Conservation (phyloP, 1,140 invertebrate species). For the Drosophila parvula region DNA sequence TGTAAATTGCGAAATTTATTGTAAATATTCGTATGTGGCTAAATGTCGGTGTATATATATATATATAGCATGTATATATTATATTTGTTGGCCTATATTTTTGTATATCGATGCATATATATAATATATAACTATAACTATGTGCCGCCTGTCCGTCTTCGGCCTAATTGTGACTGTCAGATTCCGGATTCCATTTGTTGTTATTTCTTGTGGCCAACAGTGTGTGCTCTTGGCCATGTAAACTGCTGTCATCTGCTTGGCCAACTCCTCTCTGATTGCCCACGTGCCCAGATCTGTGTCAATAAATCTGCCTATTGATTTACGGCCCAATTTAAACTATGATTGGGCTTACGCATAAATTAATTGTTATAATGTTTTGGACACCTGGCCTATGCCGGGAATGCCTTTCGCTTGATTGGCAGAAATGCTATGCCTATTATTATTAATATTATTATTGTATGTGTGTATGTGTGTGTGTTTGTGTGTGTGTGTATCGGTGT, state of each 20-base stretch:
- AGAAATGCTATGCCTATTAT: conserved; percentile 11
- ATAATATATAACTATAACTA: conserved; percentile 48
- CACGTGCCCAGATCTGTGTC: conserved; percentile 15
- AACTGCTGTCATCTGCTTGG: conserved; percentile 38
- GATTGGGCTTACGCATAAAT: conserved; percentile 53
- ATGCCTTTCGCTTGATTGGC: conserved; percentile 34
- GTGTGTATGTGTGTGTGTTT: background rate
- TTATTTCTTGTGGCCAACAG: conserved; percentile 46
- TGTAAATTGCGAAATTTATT: conserved; percentile 70
- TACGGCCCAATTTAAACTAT: conserved; percentile 42
- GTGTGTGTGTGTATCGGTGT: background rate
- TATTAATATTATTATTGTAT: conserved; percentile 10
- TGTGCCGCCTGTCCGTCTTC: conserved; percentile 15
- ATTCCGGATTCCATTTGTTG: conserved; percentile 15
- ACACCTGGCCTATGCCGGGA: conserved; percentile 33
- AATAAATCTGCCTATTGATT: conserved; percentile 46
- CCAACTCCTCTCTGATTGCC: conserved; percentile 10
- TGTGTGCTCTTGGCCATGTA: conserved; percentile 41
- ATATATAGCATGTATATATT: conserved; percentile 27
- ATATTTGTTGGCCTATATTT: conserved; percentile 25
- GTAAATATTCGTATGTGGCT: conserved; percentile 57
- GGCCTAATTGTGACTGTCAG: conserved; percentile 2
- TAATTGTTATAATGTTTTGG: conserved; percentile 31
- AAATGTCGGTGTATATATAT: conserved; percentile 47
- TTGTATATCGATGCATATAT: conserved; percentile 57